Evolutionary conservation across 2,888 invertebrate species (phyloP).

Genomic region (Seladonia tumulorum): DNA sequence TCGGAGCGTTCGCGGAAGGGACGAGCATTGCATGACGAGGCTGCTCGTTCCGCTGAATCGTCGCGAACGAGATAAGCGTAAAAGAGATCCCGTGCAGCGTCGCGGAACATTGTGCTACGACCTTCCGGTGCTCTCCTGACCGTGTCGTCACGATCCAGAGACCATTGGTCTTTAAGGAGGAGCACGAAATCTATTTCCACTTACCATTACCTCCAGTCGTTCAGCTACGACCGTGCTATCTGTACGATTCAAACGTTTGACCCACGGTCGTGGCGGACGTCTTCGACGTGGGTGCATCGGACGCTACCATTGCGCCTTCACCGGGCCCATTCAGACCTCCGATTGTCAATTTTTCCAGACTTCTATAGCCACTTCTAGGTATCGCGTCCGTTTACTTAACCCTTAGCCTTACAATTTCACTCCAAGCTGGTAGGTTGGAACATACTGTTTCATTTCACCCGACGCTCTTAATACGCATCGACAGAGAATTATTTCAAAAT

Average conservation of each 20-base stretch:
- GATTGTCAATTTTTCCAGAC: background rate
- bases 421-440: no score
- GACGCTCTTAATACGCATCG: no score
- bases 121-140: constrained; percentile 25
- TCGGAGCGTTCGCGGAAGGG: constrained; percentile 45
- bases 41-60: constrained; percentile 44
- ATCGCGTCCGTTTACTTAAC: background rate
- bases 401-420: no score
- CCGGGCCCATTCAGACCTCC: background rate
- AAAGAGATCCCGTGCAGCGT: constrained; percentile 48
- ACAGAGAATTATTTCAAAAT: no score
- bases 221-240: background rate
- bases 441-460: no score
- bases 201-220: background rate
- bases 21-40: constrained; percentile 51
- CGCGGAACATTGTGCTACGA: constrained; percentile 31
- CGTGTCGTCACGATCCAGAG: constrained; percentile 7
- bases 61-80: constrained; percentile 38
- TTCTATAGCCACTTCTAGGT: background rate
- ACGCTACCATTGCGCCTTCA: background rate
- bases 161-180: background rate
- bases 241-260: background rate
- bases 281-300: background rate
- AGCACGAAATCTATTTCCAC: constrained; percentile 15
- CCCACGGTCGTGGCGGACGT: background rate